These are phyloP conservation scores for Amblyornis subalaris DNA, from an alignment of 2,113 vertebrate genomes.

Conservation along the genomic window DNA sequence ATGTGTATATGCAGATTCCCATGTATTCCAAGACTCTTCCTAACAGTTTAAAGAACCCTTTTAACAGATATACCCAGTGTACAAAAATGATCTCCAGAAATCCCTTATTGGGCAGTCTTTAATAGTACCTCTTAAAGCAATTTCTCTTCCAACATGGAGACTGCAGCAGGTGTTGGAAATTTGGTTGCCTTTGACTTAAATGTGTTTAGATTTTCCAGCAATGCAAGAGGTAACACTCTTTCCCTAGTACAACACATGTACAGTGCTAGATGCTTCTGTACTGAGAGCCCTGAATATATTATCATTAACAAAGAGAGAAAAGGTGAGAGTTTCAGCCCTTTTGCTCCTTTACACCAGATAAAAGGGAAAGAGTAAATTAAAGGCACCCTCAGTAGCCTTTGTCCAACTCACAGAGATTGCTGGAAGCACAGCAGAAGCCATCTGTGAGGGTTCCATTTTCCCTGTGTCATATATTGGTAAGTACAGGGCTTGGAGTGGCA, in stretches of 20 bases:
- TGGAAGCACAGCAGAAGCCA: background rate
- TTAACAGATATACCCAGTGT: background rate
- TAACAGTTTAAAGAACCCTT: background rate
- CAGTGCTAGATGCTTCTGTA: background rate
- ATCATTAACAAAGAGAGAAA: background rate
- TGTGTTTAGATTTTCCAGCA: background rate
- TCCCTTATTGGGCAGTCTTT: background rate
- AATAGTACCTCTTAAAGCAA: background rate
- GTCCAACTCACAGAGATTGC: background rate
- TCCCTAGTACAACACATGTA: fast-evolving
- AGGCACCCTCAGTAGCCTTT: background rate
- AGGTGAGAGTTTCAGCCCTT: background rate
- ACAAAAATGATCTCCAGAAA: background rate
- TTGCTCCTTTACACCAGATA: background rate
- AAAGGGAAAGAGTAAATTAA: background rate
- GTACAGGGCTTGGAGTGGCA: background rate
- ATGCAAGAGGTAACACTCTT: background rate
- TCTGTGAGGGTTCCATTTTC: background rate
- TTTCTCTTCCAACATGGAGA: background rate
- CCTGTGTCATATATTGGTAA: background rate
- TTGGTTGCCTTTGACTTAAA: background rate
- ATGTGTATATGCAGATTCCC: background rate
- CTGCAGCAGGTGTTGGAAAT: background rate
- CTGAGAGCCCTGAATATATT: background rate
- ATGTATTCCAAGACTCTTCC: background rate